Percentiles rank a stretch among this genome's conserved stretches.
These are phyloP conservation scores for Dunckerocampus dactyliophorus DNA, from an alignment of 2,113 vertebrate species.

Conservation along the genomic window DNA sequence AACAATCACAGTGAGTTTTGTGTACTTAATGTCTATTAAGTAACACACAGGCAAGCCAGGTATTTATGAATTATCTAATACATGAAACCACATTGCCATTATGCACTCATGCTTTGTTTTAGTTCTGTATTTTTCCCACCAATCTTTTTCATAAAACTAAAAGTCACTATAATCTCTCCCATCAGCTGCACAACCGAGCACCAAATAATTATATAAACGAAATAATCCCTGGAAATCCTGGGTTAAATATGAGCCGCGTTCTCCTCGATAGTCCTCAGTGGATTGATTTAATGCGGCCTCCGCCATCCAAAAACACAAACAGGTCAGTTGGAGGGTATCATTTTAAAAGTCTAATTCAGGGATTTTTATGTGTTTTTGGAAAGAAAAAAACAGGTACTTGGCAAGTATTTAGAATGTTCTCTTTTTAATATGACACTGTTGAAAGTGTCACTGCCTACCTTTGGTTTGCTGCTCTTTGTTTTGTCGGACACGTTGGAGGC, in stretches of 20 bases:
- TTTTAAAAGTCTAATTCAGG: neutral
- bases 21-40: neutral
- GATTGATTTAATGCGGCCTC: conserved; percentile 33
- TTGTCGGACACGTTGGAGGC: conserved; percentile 75
- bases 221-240: conserved; percentile 66
- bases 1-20: neutral
- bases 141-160: conserved; percentile 55
- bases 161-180: conserved; percentile 53
- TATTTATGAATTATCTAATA: neutral
- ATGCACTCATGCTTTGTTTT: neutral
- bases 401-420: too few species aligned
- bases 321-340: neutral
- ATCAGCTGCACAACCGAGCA: conserved; percentile 36
- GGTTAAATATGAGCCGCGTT: conserved; percentile 45
- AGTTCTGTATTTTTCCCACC: neutral
- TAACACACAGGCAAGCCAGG: neutral
- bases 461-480: conserved; percentile 69
- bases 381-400: neutral
- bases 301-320: neutral
- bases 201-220: conserved; percentile 63
- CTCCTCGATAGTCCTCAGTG: conserved; percentile 39
- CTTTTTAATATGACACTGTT: neutral
- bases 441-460: conserved; percentile 59
- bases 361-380: neutral
- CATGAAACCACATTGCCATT: neutral